Conservation (phyloP, 1,140 invertebrate genomes). For the Cherax quadricarinatus region DNA sequence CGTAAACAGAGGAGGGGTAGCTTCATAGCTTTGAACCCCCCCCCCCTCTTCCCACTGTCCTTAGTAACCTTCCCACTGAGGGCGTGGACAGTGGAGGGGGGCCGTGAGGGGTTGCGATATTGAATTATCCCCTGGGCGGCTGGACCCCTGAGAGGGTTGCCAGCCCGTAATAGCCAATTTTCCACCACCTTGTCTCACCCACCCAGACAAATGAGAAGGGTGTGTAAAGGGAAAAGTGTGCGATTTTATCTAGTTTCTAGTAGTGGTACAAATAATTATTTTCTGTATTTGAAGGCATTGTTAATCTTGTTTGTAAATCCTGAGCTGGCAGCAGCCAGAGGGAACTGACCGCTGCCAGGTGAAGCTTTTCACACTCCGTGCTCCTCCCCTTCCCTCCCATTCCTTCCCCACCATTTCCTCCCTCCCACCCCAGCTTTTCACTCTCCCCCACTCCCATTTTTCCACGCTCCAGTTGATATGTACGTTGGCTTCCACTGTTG, state of each 20-base stretch:
- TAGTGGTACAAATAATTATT: neutral
- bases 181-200: slow-evolving; percentile 61
- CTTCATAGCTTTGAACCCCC: neutral
- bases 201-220: slow-evolving; percentile 55
- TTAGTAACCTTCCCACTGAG: neutral
- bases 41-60: neutral
- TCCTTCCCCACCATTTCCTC: neutral
- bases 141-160: slow-evolving; percentile 60
- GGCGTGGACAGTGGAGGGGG: slow-evolving; percentile 35
- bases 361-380: slow-evolving; percentile 40
- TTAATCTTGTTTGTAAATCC: neutral
- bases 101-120: slow-evolving; percentile 33
- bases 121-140: slow-evolving; percentile 59
- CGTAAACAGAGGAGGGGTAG: too few relatives aligned
- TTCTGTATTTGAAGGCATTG: neutral
- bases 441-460: neutral
- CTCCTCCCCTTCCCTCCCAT: neutral
- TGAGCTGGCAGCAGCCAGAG: neutral
- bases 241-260: slow-evolving; percentile 45
- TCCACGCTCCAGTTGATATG: too few relatives aligned
- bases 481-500: too few relatives aligned
- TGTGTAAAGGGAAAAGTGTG: slow-evolving; percentile 41
- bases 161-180: slow-evolving; percentile 62
- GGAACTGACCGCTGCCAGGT: slow-evolving; percentile 31
- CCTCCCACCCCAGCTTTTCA: neutral